Evolutionary conservation across 2,113 vertebrate species (phyloP).

Genomic region (Rafetus swinhoei): DNA sequence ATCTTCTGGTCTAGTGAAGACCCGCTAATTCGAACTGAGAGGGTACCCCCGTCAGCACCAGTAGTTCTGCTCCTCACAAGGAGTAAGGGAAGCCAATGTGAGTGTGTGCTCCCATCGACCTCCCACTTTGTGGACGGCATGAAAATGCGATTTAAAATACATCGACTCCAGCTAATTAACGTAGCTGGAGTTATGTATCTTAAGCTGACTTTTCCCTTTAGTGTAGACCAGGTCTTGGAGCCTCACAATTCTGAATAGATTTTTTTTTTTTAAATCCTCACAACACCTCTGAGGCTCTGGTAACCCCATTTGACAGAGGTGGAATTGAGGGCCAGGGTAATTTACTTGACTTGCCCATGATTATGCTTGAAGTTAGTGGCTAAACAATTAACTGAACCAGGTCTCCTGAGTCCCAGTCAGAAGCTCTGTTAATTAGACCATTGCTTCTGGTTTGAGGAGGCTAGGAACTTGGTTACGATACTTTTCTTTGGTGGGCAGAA

Average conservation of each 20-base stretch:
- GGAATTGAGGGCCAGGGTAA: background rate
- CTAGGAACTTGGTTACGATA: background rate
- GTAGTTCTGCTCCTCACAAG: too few species aligned
- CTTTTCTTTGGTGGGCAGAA: background rate
- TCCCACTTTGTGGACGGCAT: too few species aligned
- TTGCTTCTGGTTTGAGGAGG: background rate
- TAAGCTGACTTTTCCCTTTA: too few species aligned
- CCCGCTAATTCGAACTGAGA: too few species aligned
- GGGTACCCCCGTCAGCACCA: too few species aligned
- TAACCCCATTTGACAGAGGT: background rate
- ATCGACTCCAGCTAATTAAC: too few species aligned
- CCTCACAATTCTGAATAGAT: background rate
- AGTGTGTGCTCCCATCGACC: too few species aligned
- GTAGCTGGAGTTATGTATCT: too few species aligned
- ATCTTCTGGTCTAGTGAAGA: too few species aligned
- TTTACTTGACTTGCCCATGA: background rate
- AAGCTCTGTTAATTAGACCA: background rate
- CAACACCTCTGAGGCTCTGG: background rate
- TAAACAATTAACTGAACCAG: background rate
- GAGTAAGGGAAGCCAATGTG: too few species aligned
- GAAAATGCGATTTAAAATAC: too few species aligned
- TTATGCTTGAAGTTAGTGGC: background rate
- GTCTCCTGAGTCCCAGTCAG: background rate
- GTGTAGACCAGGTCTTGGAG: too few species aligned
- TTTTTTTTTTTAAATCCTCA: background rate